phyloP scores from a whole-genome alignment of 2,888 invertebrate genomes.

The Coleophora flavipennella region DNA sequence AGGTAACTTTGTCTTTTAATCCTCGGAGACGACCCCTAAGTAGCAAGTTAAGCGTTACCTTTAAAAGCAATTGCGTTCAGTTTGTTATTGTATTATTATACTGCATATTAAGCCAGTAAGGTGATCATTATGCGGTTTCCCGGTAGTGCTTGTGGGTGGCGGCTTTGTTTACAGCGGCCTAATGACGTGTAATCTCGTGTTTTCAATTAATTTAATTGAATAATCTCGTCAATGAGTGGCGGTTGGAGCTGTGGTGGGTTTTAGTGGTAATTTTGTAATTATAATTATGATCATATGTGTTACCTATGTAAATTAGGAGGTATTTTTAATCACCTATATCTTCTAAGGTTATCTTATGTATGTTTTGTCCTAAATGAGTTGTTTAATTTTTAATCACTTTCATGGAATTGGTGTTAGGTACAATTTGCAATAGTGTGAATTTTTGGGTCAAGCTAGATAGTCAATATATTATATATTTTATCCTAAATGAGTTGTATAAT shows the following conservation, averaged over 20 bases:
- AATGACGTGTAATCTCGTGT: constrained; percentile 6
- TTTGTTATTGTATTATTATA: constrained; percentile 27
- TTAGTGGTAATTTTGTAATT: too few species aligned
- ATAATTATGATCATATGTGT: too few species aligned
- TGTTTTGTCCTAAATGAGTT: too few species aligned
- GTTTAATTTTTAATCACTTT: too few species aligned
- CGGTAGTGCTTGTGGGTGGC: constrained; percentile 2
- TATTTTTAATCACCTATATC: too few species aligned
- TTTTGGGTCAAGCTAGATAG: too few species aligned
- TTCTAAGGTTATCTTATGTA: too few species aligned
- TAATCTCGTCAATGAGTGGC: neutral
- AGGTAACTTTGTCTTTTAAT: constrained; percentile 29
- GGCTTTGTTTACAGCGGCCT: neutral
- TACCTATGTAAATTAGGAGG: too few species aligned
- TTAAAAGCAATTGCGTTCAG: constrained; percentile 31
- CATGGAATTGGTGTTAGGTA: too few species aligned
- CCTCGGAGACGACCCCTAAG: constrained; percentile 21
- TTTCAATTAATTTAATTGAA: constrained; percentile 3
- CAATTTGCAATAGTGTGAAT: too few species aligned
- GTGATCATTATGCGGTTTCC: constrained; percentile 5
- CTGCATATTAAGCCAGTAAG: constrained; percentile 24
- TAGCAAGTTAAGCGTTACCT: constrained; percentile 16
- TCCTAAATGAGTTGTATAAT: too few species aligned
- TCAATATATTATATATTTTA: too few species aligned
- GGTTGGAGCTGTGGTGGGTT: neutral